A percentile compares a stretch with the other conserved stretches of the same genome.
Evolutionary conservation across 2,888 invertebrate genomes (phyloP).

Genomic region (Panorpa germanica): DNA sequence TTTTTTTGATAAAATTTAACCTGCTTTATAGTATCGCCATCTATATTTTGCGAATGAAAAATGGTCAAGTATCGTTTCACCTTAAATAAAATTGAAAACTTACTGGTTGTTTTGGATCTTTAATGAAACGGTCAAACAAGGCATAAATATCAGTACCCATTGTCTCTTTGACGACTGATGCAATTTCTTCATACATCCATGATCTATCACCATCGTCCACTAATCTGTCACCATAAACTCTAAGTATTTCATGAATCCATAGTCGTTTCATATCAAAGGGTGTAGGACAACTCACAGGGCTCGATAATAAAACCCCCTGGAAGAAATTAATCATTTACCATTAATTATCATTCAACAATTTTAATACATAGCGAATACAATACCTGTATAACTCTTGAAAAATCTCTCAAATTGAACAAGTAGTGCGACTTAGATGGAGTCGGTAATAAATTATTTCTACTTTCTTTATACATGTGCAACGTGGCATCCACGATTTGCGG

Average conservation of each 20-base stretch:
- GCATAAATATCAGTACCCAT: constrained; percentile 48
- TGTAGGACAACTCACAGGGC: constrained; percentile 81
- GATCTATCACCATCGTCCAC: constrained; percentile 64
- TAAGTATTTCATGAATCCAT: constrained; percentile 86
- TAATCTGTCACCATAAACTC: constrained; percentile 85
- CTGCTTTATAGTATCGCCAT: too few species aligned
- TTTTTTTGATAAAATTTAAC: too few species aligned
- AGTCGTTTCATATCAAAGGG: constrained; percentile 70
- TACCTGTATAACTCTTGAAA: constrained; percentile 77
- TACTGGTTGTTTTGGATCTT: constrained; percentile 16
- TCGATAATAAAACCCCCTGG: constrained; percentile 76
- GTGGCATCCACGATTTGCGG: constrained; percentile 77
- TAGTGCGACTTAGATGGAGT: constrained; percentile 91
- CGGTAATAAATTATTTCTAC: constrained; percentile 64
- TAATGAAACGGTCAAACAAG: constrained; percentile 48
- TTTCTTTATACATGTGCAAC: constrained; percentile 68
- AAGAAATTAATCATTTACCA: constrained; percentile 11
- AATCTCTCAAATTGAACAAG: constrained; percentile 85
- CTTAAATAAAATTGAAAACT: constrained; percentile 15
- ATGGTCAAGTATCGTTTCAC: constrained; percentile 20
- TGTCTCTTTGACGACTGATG: constrained; percentile 33
- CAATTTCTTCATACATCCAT: constrained; percentile 61
- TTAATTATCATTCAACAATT: not conserved
- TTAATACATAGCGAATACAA: too few species aligned
- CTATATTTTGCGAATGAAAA: too few species aligned